Evolutionary conservation across 2,113 vertebrate species (phyloP), one percentile per base, ranked within the genome.

Genomic region (Elephantulus edwardii): DNA sequence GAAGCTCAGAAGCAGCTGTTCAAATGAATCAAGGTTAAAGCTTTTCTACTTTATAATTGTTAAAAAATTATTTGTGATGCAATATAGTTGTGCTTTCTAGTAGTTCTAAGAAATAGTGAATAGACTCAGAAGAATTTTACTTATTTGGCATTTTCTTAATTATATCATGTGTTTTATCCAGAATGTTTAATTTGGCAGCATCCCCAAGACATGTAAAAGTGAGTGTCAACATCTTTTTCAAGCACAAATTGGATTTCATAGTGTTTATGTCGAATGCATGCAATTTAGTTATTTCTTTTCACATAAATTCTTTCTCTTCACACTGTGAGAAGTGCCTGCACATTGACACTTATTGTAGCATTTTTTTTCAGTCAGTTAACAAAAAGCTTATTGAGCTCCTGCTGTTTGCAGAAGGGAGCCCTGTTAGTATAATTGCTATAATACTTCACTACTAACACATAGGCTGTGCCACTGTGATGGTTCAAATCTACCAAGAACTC

Each of bases 181-280:
- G 83, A 88, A 88, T 70, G 75, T 94, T 95, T 94, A 81, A 91
- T 86, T 94, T 95, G 93, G 94, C 95, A 95, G 54, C 81, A 66
- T 85, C 95, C 77, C 91, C 77, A 92, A 95, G 68, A 86, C n/a
- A 38, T 54, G 70, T 78, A 83, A 94, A 90, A 90, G n/a, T 84
- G 83, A 90, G 35, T 92, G 93, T 80, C 93, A 93, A 76, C 89
- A 79, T 93, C 54, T 94, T 91, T 95, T 93, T 91, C 56, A 86
- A 77, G 58, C 33, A 82, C 70, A 93, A 95, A 94, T 96, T 93
- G 84, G 78, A 91, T 91, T 89, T 92, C 83, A 92, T 91, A 64
- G 71, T 95, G 84, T 95, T 96, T 93, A 91, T 89, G 44, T 66
- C 42, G 38, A 83, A 79, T 35, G 17, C 46, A 76, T 68, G 87